Conservation (phyloP, 2,113 vertebrate species). For the Mus musculus region GRCm39 chr9:118145001-118145500, state of each 20-base stretch:
- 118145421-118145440: background rate
- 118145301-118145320: background rate
- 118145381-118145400: background rate
- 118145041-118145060: constrained; percentile 80
- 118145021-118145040: constrained; percentile 81
- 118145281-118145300: background rate
- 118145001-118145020: constrained; percentile 79
- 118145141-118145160: constrained; percentile 72
- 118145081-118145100: constrained; percentile 71
- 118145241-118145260: background rate
- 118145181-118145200: constrained; percentile 63
- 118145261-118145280: background rate
- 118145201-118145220: background rate
- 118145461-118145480: background rate
- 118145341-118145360: background rate
- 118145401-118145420: background rate
- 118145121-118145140: constrained; percentile 80
- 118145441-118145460: background rate
- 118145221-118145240: background rate
- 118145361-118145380: background rate
- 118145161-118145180: constrained; percentile 79
- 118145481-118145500: background rate
- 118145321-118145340: background rate
- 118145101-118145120: constrained; percentile 77
- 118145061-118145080: constrained; percentile 81